Percentiles rank a stretch among this genome's conserved stretches.
phyloP scores from a whole-genome alignment of 2,113 vertebrate species.

The Bos indicus region DNA sequence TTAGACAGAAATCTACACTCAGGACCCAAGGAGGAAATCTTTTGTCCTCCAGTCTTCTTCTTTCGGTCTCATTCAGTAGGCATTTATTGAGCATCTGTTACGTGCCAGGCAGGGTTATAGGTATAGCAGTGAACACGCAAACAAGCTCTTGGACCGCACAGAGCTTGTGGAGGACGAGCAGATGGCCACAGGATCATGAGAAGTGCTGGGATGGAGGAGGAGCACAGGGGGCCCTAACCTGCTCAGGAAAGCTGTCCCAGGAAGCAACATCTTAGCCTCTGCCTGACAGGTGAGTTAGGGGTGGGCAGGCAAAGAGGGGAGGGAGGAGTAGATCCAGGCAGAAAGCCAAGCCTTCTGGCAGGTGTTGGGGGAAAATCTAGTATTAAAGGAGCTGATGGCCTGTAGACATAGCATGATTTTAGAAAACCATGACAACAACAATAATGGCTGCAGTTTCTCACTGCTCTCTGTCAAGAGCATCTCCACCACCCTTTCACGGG shows the following conservation, averaged over 20 bases:
- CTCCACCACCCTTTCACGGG: background rate
- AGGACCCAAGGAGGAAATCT: background rate
- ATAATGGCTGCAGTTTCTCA: background rate
- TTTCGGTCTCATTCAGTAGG: background rate
- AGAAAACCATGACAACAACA: background rate
- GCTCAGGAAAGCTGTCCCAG: background rate
- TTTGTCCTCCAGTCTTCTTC: background rate
- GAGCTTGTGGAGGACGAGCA: background rate
- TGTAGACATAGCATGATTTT: background rate
- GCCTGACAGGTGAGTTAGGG: background rate
- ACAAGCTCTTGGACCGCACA: background rate
- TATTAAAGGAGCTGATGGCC: background rate
- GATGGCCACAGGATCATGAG: accelerated
- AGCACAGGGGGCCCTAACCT: background rate
- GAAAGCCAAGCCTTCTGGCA: background rate
- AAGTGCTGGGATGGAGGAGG: background rate
- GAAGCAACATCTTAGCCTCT: background rate
- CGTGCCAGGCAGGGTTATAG: background rate
- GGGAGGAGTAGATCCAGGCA: background rate
- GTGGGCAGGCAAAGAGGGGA: background rate
- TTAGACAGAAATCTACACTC: background rate
- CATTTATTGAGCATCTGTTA: background rate
- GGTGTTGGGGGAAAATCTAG: background rate
- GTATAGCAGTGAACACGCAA: background rate
- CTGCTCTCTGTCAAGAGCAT: background rate